phyloP scores from a whole-genome alignment of 1,140 invertebrate genomes.

The Drosophila simulans region DNA sequence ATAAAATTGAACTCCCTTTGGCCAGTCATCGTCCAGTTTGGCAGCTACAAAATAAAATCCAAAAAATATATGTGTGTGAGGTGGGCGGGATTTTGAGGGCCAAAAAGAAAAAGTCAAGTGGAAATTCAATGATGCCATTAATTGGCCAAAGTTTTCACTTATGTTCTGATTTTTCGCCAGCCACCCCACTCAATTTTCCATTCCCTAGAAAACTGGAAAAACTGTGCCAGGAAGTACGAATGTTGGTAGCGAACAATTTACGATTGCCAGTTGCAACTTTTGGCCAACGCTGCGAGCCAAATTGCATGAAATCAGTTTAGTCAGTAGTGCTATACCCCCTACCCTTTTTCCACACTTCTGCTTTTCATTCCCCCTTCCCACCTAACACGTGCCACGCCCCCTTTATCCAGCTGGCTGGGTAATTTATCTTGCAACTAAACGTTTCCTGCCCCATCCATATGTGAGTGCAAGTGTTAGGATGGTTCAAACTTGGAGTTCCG shows the following conservation, averaged over 20 bases:
- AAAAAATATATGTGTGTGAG: constrained; percentile 8
- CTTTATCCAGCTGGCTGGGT: constrained; percentile 46
- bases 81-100: background rate
- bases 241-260: constrained; percentile 75
- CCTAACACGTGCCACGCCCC: constrained; percentile 30
- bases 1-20: constrained; percentile 81
- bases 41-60: constrained; percentile 60
- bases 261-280: constrained; percentile 73
- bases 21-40: constrained; percentile 78
- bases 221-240: constrained; percentile 79
- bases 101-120: constrained; percentile 75
- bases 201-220: constrained; percentile 19
- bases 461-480: constrained; percentile 47
- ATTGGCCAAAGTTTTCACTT: constrained; percentile 84
- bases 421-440: constrained; percentile 80
- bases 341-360: background rate
- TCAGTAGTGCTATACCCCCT: constrained; percentile 36
- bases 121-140: constrained; percentile 84
- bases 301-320: constrained; percentile 82
- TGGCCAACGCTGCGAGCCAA: constrained; percentile 71
- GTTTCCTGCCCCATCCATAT: constrained; percentile 59
- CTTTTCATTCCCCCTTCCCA: background rate
- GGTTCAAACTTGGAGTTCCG: constrained; percentile 16
- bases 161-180: constrained; percentile 75
- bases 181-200: constrained; percentile 10